These are phyloP conservation scores for Trissonchulus latispiculum DNA, from an alignment of 2,888 invertebrate species.

Conservation along the genomic window DNA sequence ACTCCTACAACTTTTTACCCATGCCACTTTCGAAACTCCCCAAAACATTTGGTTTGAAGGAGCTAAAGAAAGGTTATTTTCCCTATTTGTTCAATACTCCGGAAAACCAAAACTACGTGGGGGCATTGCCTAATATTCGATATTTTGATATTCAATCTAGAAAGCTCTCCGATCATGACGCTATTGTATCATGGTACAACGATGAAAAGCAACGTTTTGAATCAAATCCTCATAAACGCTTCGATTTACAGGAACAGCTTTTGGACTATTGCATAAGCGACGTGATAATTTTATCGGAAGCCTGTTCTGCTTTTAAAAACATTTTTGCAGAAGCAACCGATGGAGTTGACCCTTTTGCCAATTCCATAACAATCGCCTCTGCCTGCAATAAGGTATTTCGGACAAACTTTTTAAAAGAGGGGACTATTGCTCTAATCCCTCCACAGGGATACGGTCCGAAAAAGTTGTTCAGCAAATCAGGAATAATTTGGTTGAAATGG, in stretches of 20 bases:
- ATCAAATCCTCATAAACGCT: not conserved
- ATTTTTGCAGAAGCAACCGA: not conserved
- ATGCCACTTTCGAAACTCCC: not conserved
- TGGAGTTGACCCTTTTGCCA: not conserved
- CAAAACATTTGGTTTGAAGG: slow-evolving; percentile 5
- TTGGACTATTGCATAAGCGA: not conserved
- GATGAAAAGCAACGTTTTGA: not conserved
- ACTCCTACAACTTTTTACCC: slow-evolving; percentile 4
- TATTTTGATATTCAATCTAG: not conserved
- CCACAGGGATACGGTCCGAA: not conserved
- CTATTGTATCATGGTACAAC: not conserved
- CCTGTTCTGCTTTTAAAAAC: not conserved
- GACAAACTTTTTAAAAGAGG: not conserved
- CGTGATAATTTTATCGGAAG: not conserved
- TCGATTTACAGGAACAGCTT: not conserved
- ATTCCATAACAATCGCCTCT: not conserved
- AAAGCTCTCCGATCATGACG: no score
- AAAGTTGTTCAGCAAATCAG: not conserved
- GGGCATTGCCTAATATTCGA: not conserved
- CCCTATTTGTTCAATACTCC: not conserved
- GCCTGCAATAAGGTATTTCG: not conserved
- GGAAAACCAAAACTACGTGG: not conserved
- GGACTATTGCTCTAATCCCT: not conserved
- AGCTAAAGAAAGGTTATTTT: no score
- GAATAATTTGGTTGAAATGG: not conserved